Percentiles rank a stretch among this genome's conserved stretches.
Conservation (phyloP, 2,888 invertebrate genomes). For the Aphidoletes aphidimyza region DNA sequence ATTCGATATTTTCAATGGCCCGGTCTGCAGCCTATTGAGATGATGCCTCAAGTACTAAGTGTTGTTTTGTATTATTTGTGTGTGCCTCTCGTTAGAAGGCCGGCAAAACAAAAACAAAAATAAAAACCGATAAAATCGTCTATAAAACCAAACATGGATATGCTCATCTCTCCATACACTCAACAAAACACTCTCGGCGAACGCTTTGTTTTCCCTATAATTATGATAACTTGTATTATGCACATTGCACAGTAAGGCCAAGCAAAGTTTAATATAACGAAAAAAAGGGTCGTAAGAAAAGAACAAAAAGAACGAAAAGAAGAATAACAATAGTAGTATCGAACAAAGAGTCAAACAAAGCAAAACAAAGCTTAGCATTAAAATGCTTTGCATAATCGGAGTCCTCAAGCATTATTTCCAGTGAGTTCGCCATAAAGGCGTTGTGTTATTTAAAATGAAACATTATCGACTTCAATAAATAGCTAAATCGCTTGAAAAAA, state of each 20-base stretch:
- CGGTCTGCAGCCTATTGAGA: neutral
- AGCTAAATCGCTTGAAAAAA: neutral
- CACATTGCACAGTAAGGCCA: no score
- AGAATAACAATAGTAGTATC: neutral
- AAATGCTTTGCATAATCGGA: neutral
- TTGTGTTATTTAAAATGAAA: constrained; percentile 6
- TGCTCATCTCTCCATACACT: neutral
- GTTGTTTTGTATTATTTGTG: neutral
- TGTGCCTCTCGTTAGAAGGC: neutral
- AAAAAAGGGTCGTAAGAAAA: neutral
- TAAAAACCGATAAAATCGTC: neutral
- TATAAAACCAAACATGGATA: neutral
- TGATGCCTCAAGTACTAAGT: neutral
- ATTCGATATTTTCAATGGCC: neutral
- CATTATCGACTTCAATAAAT: constrained; percentile 21
- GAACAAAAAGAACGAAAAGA: neutral
- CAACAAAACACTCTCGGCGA: neutral
- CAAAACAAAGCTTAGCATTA: neutral
- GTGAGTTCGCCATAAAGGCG: neutral
- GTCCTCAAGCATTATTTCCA: constrained; percentile 5
- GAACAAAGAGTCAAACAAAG: neutral
- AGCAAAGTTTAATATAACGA: no score
- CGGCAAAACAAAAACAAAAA: neutral
- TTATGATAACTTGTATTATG: no score
- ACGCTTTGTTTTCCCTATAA: neutral